Evolutionary conservation across 2,888 invertebrate species (phyloP).

Genomic region (Metallyticus violacea): DNA sequence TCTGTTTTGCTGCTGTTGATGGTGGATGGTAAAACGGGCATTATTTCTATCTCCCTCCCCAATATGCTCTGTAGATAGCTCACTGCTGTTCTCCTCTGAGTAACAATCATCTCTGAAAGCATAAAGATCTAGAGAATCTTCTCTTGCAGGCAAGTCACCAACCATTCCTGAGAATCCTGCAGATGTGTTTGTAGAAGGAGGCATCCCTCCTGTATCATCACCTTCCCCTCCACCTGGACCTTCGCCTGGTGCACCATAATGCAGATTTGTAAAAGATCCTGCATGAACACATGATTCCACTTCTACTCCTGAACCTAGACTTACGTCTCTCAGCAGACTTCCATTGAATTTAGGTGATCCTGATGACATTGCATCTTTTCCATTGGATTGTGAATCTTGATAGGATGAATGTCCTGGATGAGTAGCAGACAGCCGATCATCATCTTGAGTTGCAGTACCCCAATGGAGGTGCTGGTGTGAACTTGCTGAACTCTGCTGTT

Average conservation of each 20-base stretch:
- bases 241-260: conserved; percentile 57
- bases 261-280: conserved; percentile 65
- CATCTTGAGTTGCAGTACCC: background rate
- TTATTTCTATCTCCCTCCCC: background rate
- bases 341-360: conserved; percentile 24
- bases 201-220: conserved; percentile 38
- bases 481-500: background rate
- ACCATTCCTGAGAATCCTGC: conserved; percentile 37
- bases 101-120: conserved; percentile 61
- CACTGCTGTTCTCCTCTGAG: conserved; percentile 52
- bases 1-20: conserved; percentile 13
- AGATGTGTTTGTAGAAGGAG: conserved; percentile 39
- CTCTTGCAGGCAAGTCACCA: conserved; percentile 49
- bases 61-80: conserved; percentile 32
- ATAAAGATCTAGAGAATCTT: conserved; percentile 59
- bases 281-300: conserved; percentile 63
- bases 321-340: conserved; percentile 27
- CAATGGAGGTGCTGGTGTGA: conserved; percentile 20
- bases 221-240: conserved; percentile 45
- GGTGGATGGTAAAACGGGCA: background rate
- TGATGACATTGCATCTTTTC: background rate
- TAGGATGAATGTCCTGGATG: background rate
- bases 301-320: conserved; percentile 52
- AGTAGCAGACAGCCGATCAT: background rate
- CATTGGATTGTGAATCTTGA: background rate